Evolutionary conservation across 2,888 invertebrate genomes (phyloP).

Genomic region (Congeria kusceri): DNA sequence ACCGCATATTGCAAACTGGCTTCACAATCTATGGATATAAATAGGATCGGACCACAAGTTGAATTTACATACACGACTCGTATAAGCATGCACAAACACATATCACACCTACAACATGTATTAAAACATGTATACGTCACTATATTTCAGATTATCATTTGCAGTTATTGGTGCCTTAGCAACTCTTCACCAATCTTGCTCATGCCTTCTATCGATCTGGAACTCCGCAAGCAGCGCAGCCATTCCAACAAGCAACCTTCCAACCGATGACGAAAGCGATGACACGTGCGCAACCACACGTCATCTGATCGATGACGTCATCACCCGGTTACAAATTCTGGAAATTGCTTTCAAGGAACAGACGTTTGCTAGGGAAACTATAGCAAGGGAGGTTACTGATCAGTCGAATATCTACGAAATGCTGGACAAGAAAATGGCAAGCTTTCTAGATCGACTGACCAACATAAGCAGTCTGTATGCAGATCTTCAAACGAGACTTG

Average conservation of each 20-base stretch:
- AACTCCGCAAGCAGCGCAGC: background rate
- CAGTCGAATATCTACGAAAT: slow-evolving; percentile 71
- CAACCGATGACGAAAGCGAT: too few species aligned
- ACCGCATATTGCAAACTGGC: too few species aligned
- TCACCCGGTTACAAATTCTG: slow-evolving; percentile 74
- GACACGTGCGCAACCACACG: too few species aligned
- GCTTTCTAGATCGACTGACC: slow-evolving; percentile 68
- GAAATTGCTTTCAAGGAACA: slow-evolving; percentile 81
- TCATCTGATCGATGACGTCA: slow-evolving; percentile 73
- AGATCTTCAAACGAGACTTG: slow-evolving; percentile 56
- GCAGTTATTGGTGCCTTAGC: slow-evolving; percentile 65
- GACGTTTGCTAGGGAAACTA: slow-evolving; percentile 72
- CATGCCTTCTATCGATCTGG: slow-evolving; percentile 36
- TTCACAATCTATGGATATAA: too few species aligned
- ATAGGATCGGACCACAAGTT: too few species aligned
- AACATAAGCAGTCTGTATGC: slow-evolving; percentile 64
- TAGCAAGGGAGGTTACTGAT: slow-evolving; percentile 75
- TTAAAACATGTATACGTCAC: background rate
- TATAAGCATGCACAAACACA: too few species aligned
- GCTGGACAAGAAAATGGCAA: slow-evolving; percentile 66
- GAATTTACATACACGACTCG: too few species aligned
- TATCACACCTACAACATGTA: too few species aligned
- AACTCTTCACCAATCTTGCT: slow-evolving; percentile 60
- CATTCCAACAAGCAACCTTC: too few species aligned
- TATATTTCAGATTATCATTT: slow-evolving; percentile 64